phyloP scores from a whole-genome alignment of 2,797 vertebrate species.

The Echeneis naucrates region DNA sequence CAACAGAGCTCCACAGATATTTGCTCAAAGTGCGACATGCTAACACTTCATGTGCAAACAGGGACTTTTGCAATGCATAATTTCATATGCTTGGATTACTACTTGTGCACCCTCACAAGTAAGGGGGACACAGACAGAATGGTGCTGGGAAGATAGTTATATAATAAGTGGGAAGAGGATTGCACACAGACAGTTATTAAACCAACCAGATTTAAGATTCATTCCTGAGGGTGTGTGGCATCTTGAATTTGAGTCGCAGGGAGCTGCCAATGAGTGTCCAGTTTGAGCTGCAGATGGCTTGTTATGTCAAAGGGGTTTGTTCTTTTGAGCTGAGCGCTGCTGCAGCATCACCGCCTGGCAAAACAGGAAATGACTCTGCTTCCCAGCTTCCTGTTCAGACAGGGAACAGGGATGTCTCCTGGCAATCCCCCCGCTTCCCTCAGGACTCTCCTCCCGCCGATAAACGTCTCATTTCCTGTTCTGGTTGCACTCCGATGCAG shows the following conservation, averaged over 20 bases:
- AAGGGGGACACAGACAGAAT: not conserved
- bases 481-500: constrained; percentile 17
- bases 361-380: constrained; percentile 87
- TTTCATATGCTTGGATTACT: too few relatives aligned
- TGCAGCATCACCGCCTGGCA: constrained; percentile 73
- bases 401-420: constrained; percentile 74
- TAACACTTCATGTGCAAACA: not conserved
- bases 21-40: not conserved
- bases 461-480: constrained; percentile 79
- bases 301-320: constrained; percentile 61
- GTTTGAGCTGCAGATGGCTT: constrained; percentile 48
- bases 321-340: constrained; percentile 57
- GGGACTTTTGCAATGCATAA: not conserved
- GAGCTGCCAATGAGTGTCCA: not conserved
- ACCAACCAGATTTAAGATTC: not conserved
- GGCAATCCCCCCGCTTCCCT: constrained; percentile 54
- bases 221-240: not conserved
- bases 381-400: constrained; percentile 83
- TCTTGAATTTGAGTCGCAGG: constrained; percentile 33
- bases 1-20: not conserved
- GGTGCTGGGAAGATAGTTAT: not conserved
- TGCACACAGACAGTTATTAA: constrained; percentile 5
- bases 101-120: not conserved
- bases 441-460: constrained; percentile 51
- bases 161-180: not conserved